Evolutionary conservation across 2,113 vertebrate genomes (phyloP).

Genomic region (Verasper variegatus): DNA sequence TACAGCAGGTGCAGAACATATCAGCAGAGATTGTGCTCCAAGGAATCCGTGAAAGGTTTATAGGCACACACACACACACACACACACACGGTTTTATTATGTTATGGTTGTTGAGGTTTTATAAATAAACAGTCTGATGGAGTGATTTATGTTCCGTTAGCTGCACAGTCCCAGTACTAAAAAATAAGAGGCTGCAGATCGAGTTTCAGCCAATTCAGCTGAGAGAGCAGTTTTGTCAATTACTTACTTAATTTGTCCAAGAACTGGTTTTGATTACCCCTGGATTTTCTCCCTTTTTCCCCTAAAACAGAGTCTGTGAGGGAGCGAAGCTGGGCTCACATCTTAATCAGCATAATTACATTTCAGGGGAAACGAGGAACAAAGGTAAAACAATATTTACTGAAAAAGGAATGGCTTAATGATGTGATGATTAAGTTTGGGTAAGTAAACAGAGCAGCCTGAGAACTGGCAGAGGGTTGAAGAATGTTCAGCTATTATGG

Average conservation of each 20-base stretch:
- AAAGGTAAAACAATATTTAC: slow-evolving; percentile 8
- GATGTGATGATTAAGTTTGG: slow-evolving; percentile 1
- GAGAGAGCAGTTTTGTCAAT: slow-evolving; percentile 17
- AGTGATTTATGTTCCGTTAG: slow-evolving; percentile 25
- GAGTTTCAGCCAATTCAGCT: slow-evolving; percentile 20
- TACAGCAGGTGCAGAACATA: slow-evolving; percentile 6
- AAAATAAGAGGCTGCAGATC: slow-evolving; percentile 6
- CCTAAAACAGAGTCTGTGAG: not conserved
- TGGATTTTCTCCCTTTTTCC: slow-evolving; percentile 8
- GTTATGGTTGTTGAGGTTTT: slow-evolving; percentile 11
- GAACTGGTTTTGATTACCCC: slow-evolving; percentile 38
- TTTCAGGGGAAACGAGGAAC: slow-evolving; percentile 2
- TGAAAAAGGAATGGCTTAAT: slow-evolving; percentile 8
- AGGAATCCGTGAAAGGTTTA: slow-evolving; percentile 1
- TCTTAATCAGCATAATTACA: slow-evolving; percentile 22
- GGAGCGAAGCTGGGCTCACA: not conserved
- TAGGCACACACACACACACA: not conserved
- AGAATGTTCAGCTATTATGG: not conserved
- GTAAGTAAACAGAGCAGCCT: not conserved
- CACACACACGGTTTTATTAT: slow-evolving; percentile 2
- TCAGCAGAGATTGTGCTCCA: not conserved
- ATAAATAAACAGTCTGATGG: slow-evolving; percentile 9
- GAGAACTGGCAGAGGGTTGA: not conserved
- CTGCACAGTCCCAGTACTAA: slow-evolving; percentile 16
- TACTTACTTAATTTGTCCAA: slow-evolving; percentile 26